A percentile compares a stretch with the other conserved stretches of the same genome.
Evolutionary conservation across 2,888 invertebrate genomes (phyloP).

Genomic region (Tinea trinotella): DNA sequence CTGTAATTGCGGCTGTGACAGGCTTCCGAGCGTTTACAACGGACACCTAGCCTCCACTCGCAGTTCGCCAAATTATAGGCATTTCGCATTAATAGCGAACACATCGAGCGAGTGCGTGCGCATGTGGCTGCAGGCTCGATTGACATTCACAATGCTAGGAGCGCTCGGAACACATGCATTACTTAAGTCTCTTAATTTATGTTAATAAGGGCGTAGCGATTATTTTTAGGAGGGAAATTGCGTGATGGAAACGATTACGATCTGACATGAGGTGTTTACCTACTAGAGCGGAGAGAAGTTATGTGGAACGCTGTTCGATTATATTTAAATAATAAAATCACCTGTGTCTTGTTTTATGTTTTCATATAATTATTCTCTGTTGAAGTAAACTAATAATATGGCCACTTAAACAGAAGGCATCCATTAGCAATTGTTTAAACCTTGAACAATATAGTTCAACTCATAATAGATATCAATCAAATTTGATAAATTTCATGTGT

Average conservation of each 20-base stretch:
- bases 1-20: conserved; percentile 69
- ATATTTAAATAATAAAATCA: conserved; percentile 1
- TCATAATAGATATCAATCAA: too few relatives aligned
- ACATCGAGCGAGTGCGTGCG: conserved; percentile 52
- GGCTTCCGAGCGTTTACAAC: conserved; percentile 62
- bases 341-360: conserved; percentile 2
- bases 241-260: conserved; percentile 19
- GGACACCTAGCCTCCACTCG: conserved; percentile 43
- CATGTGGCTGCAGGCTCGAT: conserved; percentile 42
- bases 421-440: too few relatives aligned
- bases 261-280: conserved; percentile 14
- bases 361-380: neutral
- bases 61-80: conserved; percentile 58
- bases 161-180: conserved; percentile 17
- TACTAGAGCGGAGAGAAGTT: conserved; percentile 5
- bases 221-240: conserved; percentile 8
- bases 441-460: too few relatives aligned
- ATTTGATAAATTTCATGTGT: too few relatives aligned
- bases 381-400: too few relatives aligned
- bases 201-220: conserved; percentile 19
- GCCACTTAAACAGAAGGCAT: too few relatives aligned
- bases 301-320: conserved; percentile 2
- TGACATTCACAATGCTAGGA: conserved; percentile 42
- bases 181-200: conserved; percentile 19
- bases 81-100: conserved; percentile 63